These are phyloP conservation scores for Urocyon cinereoargenteus DNA, from an alignment of 2,797 vertebrate species.

Conservation along the genomic window DNA sequence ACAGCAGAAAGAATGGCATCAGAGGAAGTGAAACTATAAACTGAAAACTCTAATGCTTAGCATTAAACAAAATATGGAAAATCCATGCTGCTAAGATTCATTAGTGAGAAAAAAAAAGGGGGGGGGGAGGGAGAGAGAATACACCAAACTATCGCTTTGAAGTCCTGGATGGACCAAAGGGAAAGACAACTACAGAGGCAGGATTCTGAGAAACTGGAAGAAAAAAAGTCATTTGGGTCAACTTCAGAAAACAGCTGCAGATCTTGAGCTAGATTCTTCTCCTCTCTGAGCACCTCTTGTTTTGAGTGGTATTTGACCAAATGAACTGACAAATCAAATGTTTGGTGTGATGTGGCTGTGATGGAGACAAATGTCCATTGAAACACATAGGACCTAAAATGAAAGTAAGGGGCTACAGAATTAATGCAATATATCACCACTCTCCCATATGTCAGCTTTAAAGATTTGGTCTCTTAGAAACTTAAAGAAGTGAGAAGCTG, in stretches of 20 bases:
- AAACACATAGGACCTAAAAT: neutral
- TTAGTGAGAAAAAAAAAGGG: neutral
- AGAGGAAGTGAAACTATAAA: neutral
- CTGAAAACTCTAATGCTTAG: neutral
- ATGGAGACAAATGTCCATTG: neutral
- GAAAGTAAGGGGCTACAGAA: neutral
- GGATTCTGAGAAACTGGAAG: neutral
- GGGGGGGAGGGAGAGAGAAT: neutral
- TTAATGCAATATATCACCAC: slow-evolving; percentile 67
- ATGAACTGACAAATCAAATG: slow-evolving; percentile 62
- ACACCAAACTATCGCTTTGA: neutral
- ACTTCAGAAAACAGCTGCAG: neutral
- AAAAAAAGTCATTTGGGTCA: neutral
- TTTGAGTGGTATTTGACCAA: slow-evolving; percentile 41
- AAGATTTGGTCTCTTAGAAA: slow-evolving; percentile 48
- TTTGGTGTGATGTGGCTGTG: neutral
- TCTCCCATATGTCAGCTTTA: slow-evolving; percentile 31
- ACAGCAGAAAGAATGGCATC: neutral
- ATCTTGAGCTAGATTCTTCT: neutral
- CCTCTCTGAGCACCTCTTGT: neutral
- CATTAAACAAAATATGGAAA: neutral
- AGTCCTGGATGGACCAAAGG: neutral
- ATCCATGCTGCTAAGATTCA: neutral
- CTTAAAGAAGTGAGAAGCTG: slow-evolving; percentile 14
- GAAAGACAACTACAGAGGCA: neutral